Evolutionary conservation across 2,888 invertebrate species (phyloP), one percentile per base, ranked within the genome.

Genomic region (Diarsia brunnea): DNA sequence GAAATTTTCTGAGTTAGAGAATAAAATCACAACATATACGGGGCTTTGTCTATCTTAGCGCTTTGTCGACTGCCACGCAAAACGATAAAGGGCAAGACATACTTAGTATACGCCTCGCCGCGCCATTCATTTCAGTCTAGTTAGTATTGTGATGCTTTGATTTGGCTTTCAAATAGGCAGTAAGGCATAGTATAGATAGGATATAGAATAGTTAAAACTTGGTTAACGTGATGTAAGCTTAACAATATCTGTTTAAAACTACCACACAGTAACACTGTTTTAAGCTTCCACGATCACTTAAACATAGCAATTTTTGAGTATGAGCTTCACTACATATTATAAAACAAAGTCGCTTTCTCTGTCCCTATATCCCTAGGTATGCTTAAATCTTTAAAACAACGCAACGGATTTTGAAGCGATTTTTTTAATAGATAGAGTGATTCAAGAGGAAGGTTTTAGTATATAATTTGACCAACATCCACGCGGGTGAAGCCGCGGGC

Each of bases 11-110:
- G 67, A 81, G 75, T 82, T 78, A 72, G 78, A 75, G 79, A 86
- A 87, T 83, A 80, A 87, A 86, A 85, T 86, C 84, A 82, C 70
- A 82, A 84, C 84, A 84, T 84, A 84, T 79, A 82, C 70, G 74
- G 55, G 69, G 78, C 78, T 85, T 81, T 86, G 83, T 85, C 86
- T 87, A 63, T 86, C 81, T 84, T 81, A 82, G 86, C 87, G 75
- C 82, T 85, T 87, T 81, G 78, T 79, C 55, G 83, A 83, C 83
- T 84, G 70, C 82, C 79, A 82, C 77, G 74, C 79, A 76, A 84
- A 83, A 84, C 78, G 86, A 79, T 85, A 77, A 87, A 87, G 73
- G 67, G 77, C 71, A 60, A 58, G 38, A 69, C 73, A 73, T 69
- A 69, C 43, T 83, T 78, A 78, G 76, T 47, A 51, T 71, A 79